Percentiles rank a stretch among this genome's conserved stretches.
phyloP scores from a whole-genome alignment of 2,113 vertebrate species.

The Alexandromys fortis region DNA sequence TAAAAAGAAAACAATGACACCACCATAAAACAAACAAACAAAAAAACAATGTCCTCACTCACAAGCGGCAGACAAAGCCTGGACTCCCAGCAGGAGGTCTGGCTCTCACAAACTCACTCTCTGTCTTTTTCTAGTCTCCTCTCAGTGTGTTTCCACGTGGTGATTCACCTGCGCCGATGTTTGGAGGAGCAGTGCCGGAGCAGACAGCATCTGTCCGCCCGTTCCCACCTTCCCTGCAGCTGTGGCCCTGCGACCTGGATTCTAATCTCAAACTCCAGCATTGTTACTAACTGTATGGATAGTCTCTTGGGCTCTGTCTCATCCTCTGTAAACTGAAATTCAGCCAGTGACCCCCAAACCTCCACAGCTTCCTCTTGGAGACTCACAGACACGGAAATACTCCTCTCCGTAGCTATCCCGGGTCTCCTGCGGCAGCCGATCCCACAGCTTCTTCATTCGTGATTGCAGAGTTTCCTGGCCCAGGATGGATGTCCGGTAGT shows the following conservation, averaged over 20 bases:
- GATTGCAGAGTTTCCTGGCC: background rate
- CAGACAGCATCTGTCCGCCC: background rate
- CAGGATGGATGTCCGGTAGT: conserved; percentile 80
- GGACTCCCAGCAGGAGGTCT: background rate
- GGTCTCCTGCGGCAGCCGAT: conserved; percentile 82
- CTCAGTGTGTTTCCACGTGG: background rate
- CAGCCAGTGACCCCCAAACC: background rate
- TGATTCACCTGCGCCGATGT: background rate
- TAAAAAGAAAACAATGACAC: background rate
- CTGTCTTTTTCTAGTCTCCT: background rate
- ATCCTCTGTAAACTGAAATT: background rate
- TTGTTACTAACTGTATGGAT: background rate
- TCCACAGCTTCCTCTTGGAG: fast-evolving
- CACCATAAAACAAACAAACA: background rate
- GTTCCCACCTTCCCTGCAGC: background rate
- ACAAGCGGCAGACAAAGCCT: background rate
- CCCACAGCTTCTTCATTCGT: conserved; percentile 76
- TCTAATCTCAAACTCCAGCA: conserved; percentile 7
- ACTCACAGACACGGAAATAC: conserved; percentile 84
- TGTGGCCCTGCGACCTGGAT: no score
- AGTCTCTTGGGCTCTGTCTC: background rate
- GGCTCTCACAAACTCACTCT: background rate
- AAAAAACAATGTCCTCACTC: background rate
- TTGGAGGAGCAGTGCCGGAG: background rate
- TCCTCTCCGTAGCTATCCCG: conserved; percentile 84